Evolutionary conservation across 2,797 vertebrate species (phyloP).

Genomic region (Rhinogobio ventralis): DNA sequence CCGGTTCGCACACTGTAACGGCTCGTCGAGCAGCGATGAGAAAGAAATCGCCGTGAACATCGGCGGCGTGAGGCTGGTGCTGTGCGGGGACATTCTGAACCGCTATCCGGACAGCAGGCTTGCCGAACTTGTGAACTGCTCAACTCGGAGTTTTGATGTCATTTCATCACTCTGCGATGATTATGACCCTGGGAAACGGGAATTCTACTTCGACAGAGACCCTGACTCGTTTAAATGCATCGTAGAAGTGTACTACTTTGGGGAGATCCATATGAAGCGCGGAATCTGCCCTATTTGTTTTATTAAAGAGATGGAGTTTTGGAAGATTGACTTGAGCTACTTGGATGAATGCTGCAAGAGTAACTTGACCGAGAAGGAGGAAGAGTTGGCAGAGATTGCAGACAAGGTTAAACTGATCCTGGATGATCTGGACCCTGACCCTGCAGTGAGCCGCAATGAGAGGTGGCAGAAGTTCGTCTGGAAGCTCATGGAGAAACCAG

Average conservation of each 20-base stretch:
- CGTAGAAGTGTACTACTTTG: conserved; percentile 92
- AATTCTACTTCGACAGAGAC: conserved; percentile 98
- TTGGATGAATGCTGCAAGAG: conserved; percentile 95
- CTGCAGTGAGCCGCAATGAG: conserved; percentile 80
- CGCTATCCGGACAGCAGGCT: conserved; percentile 92
- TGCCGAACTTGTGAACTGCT: conserved; percentile 87
- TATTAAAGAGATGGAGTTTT: conserved; percentile 97
- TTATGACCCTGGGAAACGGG: conserved; percentile 88
- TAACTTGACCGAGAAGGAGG: conserved; percentile 90
- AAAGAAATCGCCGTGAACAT: conserved; percentile 91
- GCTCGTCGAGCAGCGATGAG: conserved; percentile 77
- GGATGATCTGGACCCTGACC: conserved; percentile 89
- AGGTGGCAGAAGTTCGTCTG: conserved; percentile 89
- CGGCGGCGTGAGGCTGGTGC: conserved; percentile 89
- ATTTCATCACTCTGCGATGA: conserved; percentile 94
- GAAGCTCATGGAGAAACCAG: conserved; percentile 96
- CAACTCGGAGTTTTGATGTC: conserved; percentile 81
- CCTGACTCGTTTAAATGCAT: conserved; percentile 96
- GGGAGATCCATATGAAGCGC: conserved; percentile 94
- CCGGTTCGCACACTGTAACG: conserved; percentile 75
- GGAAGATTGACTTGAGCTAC: conserved; percentile 91
- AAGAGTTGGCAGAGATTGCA: conserved; percentile 93
- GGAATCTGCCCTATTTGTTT: conserved; percentile 98
- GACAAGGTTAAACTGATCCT: conserved; percentile 90
- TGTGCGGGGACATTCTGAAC: conserved; percentile 86